Conservation (phyloP, 2,113 vertebrate species). For the Macquaria australasica region DNA sequence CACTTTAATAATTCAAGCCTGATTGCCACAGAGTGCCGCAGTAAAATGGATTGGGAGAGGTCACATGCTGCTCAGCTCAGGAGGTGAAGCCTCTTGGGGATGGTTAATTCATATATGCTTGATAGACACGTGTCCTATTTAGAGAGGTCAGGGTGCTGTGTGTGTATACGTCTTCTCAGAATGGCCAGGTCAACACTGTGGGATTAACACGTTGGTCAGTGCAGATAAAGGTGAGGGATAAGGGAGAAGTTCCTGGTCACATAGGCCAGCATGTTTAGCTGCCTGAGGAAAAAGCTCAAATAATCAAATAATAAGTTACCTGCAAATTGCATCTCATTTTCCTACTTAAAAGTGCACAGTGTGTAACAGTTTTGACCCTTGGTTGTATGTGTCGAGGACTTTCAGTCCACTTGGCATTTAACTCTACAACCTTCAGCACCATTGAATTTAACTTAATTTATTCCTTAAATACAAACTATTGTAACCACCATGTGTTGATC, state of each 20-base stretch:
- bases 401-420: conserved; percentile 19
- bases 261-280: conserved; percentile 17
- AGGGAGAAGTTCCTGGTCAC: conserved; percentile 17
- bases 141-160: conserved; percentile 90
- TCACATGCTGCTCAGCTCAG: conserved; percentile 83
- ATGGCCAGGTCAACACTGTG: conserved; percentile 80
- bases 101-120: conserved; percentile 94
- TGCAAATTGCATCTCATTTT: not conserved
- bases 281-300: conserved; percentile 9
- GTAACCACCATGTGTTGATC: conserved; percentile 18
- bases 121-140: conserved; percentile 93
- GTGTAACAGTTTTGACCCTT: conserved; percentile 6
- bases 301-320: conserved; percentile 5
- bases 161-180: conserved; percentile 81
- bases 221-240: conserved; percentile 51
- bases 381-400: not conserved
- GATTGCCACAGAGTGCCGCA: conserved; percentile 85
- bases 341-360: not conserved
- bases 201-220: conserved; percentile 74
- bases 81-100: conserved; percentile 93
- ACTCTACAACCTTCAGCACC: conserved; percentile 11
- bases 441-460: not conserved
- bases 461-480: conserved; percentile 4
- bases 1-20: conserved; percentile 88
- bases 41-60: conserved; percentile 87